Evolutionary conservation across 2,888 invertebrate species (phyloP), one percentile per base, ranked within the genome.

Genomic region (Dryobotodes eremita): DNA sequence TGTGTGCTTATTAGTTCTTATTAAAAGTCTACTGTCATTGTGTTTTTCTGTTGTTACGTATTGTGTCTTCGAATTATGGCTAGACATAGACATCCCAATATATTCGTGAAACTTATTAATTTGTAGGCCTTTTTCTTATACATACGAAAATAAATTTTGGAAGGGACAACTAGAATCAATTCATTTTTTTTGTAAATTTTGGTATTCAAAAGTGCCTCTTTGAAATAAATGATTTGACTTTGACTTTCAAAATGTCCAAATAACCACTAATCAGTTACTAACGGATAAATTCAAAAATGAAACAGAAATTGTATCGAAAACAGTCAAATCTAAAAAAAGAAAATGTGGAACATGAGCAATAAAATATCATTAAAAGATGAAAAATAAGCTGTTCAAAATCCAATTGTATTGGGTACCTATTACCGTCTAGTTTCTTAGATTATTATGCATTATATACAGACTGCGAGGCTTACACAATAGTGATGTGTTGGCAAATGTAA

Each of bases 401-500:
- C 15, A 50, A 50, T 50, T 50, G 50, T 50, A 17, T 50, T 50
- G 1, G 17, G 50, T 50, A 50, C 15, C 10, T 55, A 57, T 15
- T 23, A 36, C 11, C 5, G 1, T 31, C 3, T 13, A n/a, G 5
- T 50, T 26, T 72, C 11, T 26, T 31, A 46, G 42, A 55, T 71
- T 6, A 53, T 36, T 13, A 46, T 17, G 2, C 15, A 26, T n/a
- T 48, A 7, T 42, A 8, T 65, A n/a, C 48, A 20, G 55, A 64
- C 62, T 0, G 17, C 17, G 20, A 76, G n/a, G 20, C 2, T 46
- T 11, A 36, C 48, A 17, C 13, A 64, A 48, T 48, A 31, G 17
- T 36, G 8, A 36, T 23, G 57, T 72, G 65, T 77, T 77, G 31
- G 46, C 17, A 46, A 53, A 31, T 64, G 46, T 46, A 20, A 64